Evolutionary conservation across 2,113 vertebrate species (phyloP).

Genomic region (Amphiprion ocellaris): DNA sequence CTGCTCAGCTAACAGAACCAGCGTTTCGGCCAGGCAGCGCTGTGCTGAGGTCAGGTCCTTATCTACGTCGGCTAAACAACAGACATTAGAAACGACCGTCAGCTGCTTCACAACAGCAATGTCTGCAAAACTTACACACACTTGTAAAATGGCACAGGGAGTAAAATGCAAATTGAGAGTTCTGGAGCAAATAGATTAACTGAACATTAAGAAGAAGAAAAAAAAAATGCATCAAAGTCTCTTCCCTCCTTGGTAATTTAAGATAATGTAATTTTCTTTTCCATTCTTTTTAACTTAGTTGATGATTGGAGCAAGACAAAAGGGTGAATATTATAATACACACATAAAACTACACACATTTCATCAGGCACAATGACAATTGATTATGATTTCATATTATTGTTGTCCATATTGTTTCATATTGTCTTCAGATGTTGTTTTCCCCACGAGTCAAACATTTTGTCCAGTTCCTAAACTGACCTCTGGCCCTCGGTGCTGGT

Average conservation of each 20-base stretch:
- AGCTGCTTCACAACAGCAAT: conserved; percentile 9
- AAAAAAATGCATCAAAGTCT: conserved; percentile 24
- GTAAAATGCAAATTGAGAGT: conserved; percentile 35
- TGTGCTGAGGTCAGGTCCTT: conserved; percentile 81
- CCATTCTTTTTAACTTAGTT: conserved; percentile 21
- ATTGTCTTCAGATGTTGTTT: background rate
- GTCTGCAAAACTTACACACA: conserved; percentile 11
- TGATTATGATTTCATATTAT: background rate
- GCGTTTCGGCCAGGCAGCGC: conserved; percentile 88
- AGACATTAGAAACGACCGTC: conserved; percentile 28
- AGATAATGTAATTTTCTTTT: conserved; percentile 24
- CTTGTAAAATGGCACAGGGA: conserved; percentile 49
- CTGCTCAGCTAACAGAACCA: conserved; percentile 90
- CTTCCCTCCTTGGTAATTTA: conserved; percentile 15
- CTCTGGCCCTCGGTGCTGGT: conserved; percentile 83
- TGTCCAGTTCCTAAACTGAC: conserved; percentile 68
- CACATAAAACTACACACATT: background rate
- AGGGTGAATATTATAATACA: background rate
- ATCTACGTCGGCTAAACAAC: conserved; percentile 85
- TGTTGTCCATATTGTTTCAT: background rate
- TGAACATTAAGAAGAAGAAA: conserved; percentile 35
- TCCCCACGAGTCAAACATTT: background rate
- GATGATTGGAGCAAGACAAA: conserved; percentile 14
- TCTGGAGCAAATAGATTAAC: conserved; percentile 38
- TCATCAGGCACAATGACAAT: background rate